Conservation (phyloP, 1,140 invertebrate genomes). For the Wasmannia auropunctata region DNA sequence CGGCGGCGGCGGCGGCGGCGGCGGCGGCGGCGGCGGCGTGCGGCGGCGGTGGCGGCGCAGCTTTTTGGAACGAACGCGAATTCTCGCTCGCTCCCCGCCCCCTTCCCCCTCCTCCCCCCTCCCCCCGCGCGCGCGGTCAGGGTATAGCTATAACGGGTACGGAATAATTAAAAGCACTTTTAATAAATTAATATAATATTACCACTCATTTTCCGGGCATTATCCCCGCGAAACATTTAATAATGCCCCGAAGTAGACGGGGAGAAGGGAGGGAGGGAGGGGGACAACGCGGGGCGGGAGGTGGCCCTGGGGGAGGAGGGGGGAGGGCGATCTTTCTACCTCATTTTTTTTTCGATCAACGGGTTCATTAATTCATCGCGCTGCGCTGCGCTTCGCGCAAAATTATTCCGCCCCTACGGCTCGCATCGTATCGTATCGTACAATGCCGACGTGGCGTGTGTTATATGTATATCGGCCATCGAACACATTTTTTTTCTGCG, state of each 20-base stretch:
- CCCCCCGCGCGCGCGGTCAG: constrained; percentile 31
- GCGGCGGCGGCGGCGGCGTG: constrained; percentile 5
- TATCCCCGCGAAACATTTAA: constrained; percentile 47
- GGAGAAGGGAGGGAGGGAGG: not conserved
- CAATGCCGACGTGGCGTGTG: not conserved
- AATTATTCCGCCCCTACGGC: constrained; percentile 33
- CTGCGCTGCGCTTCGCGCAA: constrained; percentile 42
- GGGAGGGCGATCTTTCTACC: not conserved
- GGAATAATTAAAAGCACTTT: constrained; percentile 70
- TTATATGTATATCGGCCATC: constrained; percentile 53
- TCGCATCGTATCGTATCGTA: not conserved
- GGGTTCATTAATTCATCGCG: constrained; percentile 57
- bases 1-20: not conserved
- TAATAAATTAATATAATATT: constrained; percentile 65
- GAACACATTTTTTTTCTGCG: constrained; percentile 23
- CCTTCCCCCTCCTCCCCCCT: not conserved
- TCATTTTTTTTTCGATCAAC: constrained; percentile 43
- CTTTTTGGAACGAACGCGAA: constrained; percentile 54
- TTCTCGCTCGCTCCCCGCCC: constrained; percentile 19
- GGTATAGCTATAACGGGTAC: constrained; percentile 51
- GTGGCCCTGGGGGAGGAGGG: too few species aligned
- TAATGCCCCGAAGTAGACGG: constrained; percentile 31
- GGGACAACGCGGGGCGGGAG: too few species aligned
- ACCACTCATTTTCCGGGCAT: constrained; percentile 29
- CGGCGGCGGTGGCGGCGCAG: constrained; percentile 10